Base-by-base conservation (phyloP, 2,888 invertebrate genomes). In the Euplexia lucipara region DNA sequence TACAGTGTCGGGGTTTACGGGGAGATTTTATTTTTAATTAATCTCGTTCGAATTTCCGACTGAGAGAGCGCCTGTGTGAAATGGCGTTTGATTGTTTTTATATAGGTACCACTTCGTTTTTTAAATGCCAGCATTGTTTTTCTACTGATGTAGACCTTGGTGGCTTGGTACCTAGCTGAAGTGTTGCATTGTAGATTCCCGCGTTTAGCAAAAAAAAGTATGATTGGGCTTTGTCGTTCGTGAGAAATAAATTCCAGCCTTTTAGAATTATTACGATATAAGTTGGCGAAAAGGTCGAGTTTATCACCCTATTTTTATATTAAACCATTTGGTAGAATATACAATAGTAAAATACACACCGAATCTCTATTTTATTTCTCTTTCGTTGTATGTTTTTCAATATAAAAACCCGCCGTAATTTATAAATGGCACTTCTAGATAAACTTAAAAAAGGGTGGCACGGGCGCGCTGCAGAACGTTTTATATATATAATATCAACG, bases 21-120 rank as follows among this genome's bases (percentile, higher is more conserved):
- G 73, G 80, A 75, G 85, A 85, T 89, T 89, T 90, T 89, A 88
- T 89, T 90, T 91, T 90, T 90, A 91, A 92, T 92, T 91, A 92
- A 91, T 81, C 86, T 83, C 85, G 83, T 85, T 85, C 83, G 78
- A 66, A 75, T 75, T 71, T 71, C 64, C 65, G 61, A 81, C 61
- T 58, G 64, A 69, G 62, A 81, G 79, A 80, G 76, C 82, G 78
- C 73, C 78, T 71, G 37, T 68, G 81, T 84, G 79, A 78, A 85
- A 83, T 70, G 59, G 79, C 74, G 82, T 82, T 85, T 81, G 84
- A 83, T 83, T 86, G 82, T 79, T 81, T 87, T 83, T 75, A 74
- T 69, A 66, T 68, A n/a, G n/a, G n/a, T n/a, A 56, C 42, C 52
- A 52, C 30, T 66, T 57, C 47, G 35, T 5, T 62, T 65, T 67